Base-by-base conservation (phyloP, 2,888 invertebrate species). In the Eupsilia transversa region DNA sequence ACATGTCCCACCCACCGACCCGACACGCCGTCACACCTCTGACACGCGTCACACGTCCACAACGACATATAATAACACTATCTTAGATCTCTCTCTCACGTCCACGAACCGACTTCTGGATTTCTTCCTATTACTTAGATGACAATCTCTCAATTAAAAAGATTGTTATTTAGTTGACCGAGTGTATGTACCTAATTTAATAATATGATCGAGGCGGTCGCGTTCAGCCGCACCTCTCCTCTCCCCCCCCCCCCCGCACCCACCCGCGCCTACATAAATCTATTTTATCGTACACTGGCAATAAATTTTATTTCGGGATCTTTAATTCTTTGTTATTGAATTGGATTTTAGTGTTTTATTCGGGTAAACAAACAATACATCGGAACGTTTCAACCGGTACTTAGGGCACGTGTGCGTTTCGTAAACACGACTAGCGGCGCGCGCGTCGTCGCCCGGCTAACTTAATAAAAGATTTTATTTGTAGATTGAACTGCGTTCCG, bases 251-350 rank as follows among this genome's bases (percentile, higher is more conserved):
- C 71, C 87, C 75, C 82, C 86, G 63, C 86, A 80, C 85, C 86
- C 85, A 89, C 91, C 92, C 88, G 90, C 92, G 88, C 94, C 91
- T 93, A 94, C 96, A 96, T 96, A 96, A 96, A 96, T 96, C 96
- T 96, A 96, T 96, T 96, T 96, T 96, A 96, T 96, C 95, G 96
- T 95, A 94, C 94, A 89, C 92, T 90, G 92, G 96, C 95, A 96
- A 96, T 96, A 96, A 96, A 96, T 96, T 96, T 96, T 96, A 96
- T 96, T 96, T 96, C 94, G 94, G 96, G 96, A 96, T 96, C 96
- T 96, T 96, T 96, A 96, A 96, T 96, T 96, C 96, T 96, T 96
- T 96, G 96, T 96, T 96, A 96, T 96, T 96, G 96, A 96, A 96
- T 96, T 96, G 94, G 96, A 96, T 96, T 96, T 96, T 96, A 96